These are phyloP conservation scores for Tinea semifulvella DNA, from an alignment of 2,888 invertebrate genomes.

Conservation along the genomic window DNA sequence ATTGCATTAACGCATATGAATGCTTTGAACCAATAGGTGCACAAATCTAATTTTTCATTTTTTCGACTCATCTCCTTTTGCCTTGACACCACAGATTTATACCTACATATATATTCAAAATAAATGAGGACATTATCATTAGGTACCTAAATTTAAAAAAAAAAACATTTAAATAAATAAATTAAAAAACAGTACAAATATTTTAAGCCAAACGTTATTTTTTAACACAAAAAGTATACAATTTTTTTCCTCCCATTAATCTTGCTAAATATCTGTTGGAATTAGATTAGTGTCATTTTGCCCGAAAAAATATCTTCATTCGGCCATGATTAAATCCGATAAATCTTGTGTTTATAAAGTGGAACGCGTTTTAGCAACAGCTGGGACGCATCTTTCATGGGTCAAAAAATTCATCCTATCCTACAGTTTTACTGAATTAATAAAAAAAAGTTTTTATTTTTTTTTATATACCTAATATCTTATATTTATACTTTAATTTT, in stretches of 20 bases:
- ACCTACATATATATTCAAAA: too few relatives aligned
- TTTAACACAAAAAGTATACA: too few relatives aligned
- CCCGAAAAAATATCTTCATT: conserved; percentile 8
- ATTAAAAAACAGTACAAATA: too few relatives aligned
- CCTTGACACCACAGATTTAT: too few relatives aligned
- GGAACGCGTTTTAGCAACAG: conserved; percentile 11
- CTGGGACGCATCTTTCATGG: conserved; percentile 13
- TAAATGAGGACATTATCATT: too few relatives aligned
- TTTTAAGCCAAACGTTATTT: too few relatives aligned
- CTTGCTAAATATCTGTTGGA: conserved; percentile 8
- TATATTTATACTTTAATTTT: not conserved
- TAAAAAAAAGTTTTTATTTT: not conserved
- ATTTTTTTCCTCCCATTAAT: conserved; percentile 4
- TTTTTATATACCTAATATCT: not conserved
- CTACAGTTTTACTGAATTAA: not conserved
- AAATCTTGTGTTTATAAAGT: conserved; percentile 14
- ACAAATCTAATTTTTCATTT: too few relatives aligned
- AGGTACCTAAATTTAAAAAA: too few relatives aligned
- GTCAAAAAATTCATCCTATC: conserved; percentile 9
- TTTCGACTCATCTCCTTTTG: too few relatives aligned
- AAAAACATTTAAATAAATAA: too few relatives aligned
- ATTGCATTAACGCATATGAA: too few relatives aligned
- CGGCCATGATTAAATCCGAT: conserved; percentile 8
- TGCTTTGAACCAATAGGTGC: too few relatives aligned
- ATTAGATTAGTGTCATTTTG: conserved; percentile 12